Evolutionary conservation across 2,113 vertebrate species (phyloP).

Genomic region (Syngnathus floridae): DNA sequence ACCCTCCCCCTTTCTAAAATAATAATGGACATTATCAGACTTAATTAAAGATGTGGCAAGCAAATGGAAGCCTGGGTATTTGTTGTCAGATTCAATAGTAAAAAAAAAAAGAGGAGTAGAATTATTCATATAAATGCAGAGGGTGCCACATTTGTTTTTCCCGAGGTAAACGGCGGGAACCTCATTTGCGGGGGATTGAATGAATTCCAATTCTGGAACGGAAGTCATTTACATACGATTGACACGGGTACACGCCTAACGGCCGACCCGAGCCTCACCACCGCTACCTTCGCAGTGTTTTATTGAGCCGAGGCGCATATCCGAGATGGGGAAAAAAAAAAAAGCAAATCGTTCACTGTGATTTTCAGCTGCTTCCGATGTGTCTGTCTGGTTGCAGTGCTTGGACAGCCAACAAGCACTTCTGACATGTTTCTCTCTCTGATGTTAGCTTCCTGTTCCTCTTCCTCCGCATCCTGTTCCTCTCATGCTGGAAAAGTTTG

Average conservation of each 20-base stretch:
- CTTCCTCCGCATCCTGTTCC: conserved; percentile 1
- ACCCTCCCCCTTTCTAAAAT: not conserved
- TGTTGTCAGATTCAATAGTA: not conserved
- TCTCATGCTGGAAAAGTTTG: not conserved
- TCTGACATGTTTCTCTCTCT: conserved; percentile 41
- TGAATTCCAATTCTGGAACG: not conserved
- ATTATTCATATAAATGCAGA: not conserved
- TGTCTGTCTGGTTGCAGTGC: not conserved
- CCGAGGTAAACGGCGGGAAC: not conserved
- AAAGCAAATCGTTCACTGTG: no score
- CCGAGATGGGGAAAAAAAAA: not conserved
- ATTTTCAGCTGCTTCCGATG: not conserved
- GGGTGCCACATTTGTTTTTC: not conserved
- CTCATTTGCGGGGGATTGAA: not conserved
- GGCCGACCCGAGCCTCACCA: no score
- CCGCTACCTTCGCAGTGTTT: no score
- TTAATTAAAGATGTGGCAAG: conserved; percentile 3
- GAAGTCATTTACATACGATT: not conserved
- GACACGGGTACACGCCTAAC: not conserved
- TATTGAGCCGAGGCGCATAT: not conserved
- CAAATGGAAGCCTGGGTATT: not conserved
- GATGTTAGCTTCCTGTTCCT: conserved; percentile 25
- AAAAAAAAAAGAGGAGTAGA: not conserved
- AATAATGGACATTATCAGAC: conserved; percentile 11
- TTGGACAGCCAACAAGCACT: conserved; percentile 43